phyloP scores from a whole-genome alignment of 2,888 invertebrate genomes.

The Galeopsomyia nigrocyanea region DNA sequence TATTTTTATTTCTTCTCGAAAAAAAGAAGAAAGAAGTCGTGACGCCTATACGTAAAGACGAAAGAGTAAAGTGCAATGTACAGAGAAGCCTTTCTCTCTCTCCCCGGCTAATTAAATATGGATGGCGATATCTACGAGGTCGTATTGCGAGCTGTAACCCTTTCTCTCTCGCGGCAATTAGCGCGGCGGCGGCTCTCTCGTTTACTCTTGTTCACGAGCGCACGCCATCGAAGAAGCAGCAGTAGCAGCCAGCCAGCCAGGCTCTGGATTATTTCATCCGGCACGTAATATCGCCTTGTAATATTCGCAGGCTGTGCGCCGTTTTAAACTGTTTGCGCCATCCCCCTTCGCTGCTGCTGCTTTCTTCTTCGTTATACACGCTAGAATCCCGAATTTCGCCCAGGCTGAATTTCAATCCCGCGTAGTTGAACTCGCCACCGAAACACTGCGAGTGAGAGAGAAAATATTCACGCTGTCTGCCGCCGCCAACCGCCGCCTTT shows the following conservation, averaged over 20 bases:
- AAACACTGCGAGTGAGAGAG: background rate
- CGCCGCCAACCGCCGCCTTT: background rate
- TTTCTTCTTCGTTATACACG: slow-evolving; percentile 49
- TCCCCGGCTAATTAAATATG: slow-evolving; percentile 63
- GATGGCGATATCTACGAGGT: slow-evolving; percentile 60
- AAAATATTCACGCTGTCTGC: background rate
- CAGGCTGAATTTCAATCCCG: slow-evolving; percentile 42
- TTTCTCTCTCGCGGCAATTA: slow-evolving; percentile 63
- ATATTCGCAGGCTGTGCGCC: slow-evolving; percentile 63
- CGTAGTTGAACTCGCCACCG: no score
- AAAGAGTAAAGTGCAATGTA: no score
- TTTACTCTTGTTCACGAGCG: slow-evolving; percentile 62
- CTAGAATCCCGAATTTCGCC: slow-evolving; percentile 33
- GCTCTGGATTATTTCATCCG: slow-evolving; percentile 64
- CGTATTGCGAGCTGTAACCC: slow-evolving; percentile 60
- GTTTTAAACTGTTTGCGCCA: slow-evolving; percentile 63
- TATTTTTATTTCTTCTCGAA: no score
- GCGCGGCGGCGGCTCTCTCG: slow-evolving; percentile 56
- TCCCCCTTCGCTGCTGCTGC: slow-evolving; percentile 49
- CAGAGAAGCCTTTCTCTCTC: slow-evolving; percentile 23
- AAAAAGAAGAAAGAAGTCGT: no score
- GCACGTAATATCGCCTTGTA: slow-evolving; percentile 65
- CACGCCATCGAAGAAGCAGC: background rate
- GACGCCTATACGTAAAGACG: no score
- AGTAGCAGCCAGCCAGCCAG: no score